phyloP scores from a whole-genome alignment of 2,888 invertebrate species.

The Zygogramma bicolorata region DNA sequence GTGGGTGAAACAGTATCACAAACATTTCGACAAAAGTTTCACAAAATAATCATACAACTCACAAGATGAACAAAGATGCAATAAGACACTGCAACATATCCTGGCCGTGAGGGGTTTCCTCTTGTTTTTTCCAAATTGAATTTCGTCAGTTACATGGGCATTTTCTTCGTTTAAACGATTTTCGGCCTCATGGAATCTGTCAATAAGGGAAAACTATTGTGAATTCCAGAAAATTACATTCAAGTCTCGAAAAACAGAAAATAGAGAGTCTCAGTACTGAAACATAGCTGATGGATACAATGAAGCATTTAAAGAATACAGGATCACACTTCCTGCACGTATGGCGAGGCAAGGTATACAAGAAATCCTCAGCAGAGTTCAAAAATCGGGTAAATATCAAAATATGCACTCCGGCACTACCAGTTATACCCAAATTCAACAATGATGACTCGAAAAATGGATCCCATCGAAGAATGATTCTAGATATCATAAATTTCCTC shows the following conservation, averaged over 20 bases:
- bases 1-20: not conserved
- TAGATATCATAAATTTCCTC: too few relatives aligned
- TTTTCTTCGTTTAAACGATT: not conserved
- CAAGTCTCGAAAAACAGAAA: not conserved
- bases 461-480: not conserved
- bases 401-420: too few relatives aligned
- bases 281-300: too few relatives aligned
- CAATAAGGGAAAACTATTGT: not conserved
- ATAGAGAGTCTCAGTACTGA: not conserved
- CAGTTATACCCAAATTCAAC: too few relatives aligned
- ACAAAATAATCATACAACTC: not conserved
- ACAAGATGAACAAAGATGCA: not conserved
- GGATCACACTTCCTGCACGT: not conserved
- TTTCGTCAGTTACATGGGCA: not conserved
- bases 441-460: not conserved
- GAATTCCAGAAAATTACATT: not conserved
- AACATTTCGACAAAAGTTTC: not conserved
- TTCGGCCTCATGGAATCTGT: too few relatives aligned
- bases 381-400: too few relatives aligned
- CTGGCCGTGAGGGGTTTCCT: not conserved
- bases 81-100: not conserved
- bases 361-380: not conserved
- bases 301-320: not conserved
- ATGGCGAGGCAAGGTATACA: too few relatives aligned
- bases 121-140: not conserved